Evolutionary conservation across 2,113 vertebrate genomes (phyloP), one percentile per base, ranked within the genome.

Genomic region (Gadus macrocephalus): DNA sequence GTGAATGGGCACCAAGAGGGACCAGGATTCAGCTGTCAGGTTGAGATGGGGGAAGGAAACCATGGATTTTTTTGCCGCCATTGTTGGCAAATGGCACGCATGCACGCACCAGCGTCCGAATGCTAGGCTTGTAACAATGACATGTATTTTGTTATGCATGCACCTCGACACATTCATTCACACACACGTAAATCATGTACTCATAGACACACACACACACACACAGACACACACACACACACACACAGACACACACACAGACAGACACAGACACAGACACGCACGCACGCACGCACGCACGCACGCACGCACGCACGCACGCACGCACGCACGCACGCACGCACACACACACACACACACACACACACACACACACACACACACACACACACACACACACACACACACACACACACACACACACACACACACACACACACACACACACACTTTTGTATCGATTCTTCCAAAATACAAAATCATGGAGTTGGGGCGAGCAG

Each of bases 61-160:
- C 85, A 89, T 89, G 72, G 83, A 90, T 91, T 90, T 88, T 20
- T 20, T 20, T 20, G 71, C 77, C 86, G 86, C 80, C 85, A 82
- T 11, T 3, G 1, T 73, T 73, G 76, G 79, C 14, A 53, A 79
- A 77, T 77, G 15, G 56, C 81, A 28, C 20, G 15, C 42, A 56
- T 42, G 53, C 49, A 71, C 9, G 55, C 16, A 64, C 16, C 9
- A 22, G 60, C 60, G 4, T 58, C n/a, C 55, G 6, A 16, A 17
- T 16, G 15, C 15, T 58, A n/a, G n/a, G 16, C 55, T n/a, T 58
- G 19, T 62, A 62, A 62, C 22, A 62, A 62, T 25, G 55, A 20
- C 22, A 62, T 17, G 19, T 5, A 38, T 38, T 12, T n/a, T 5
- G 35, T 22, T 4, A 72, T 28, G 42, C 53, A 28, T 68, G 66